A percentile compares a stretch with the other conserved stretches of the same genome.
These are phyloP conservation scores for Phacellophora camtschatica DNA, from an alignment of 30 jellyfish, hydroid and myxozoan species.

Conservation along the genomic window DNA sequence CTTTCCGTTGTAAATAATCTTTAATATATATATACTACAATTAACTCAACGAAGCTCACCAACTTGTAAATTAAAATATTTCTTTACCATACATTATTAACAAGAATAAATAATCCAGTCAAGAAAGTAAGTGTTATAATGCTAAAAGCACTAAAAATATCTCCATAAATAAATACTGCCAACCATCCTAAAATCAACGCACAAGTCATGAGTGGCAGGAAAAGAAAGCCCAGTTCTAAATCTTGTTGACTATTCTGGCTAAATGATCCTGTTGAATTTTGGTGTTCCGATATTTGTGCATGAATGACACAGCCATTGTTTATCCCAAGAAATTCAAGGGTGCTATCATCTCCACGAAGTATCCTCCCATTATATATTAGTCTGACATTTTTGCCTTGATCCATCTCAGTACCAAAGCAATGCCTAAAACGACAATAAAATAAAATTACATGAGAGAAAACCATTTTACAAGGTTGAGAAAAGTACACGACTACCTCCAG, in stretches of 20 bases:
- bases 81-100: constrained; percentile 3
- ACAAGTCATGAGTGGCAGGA: constrained; percentile 37
- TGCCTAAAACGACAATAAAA: no score
- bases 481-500: no score
- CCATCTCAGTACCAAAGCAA: constrained; percentile 41
- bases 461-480: no score
- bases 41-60: no score
- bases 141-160: constrained; percentile 51
- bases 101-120: constrained; percentile 35
- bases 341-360: constrained; percentile 41
- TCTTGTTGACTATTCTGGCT: not conserved
- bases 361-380: constrained; percentile 72
- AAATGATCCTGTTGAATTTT: not conserved
- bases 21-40: no score
- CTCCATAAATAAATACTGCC: constrained; percentile 42
- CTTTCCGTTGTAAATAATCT: no score
- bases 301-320: constrained; percentile 59
- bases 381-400: constrained; percentile 56
- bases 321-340: constrained; percentile 46
- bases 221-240: constrained; percentile 44
- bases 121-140: constrained; percentile 34
- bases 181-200: constrained; percentile 57
- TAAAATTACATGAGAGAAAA: no score
- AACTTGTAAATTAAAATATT: no score
- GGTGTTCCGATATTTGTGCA: constrained; percentile 66